These are phyloP conservation scores for Sipha maydis DNA, from an alignment of 2,888 invertebrate genomes.

Conservation along the genomic window DNA sequence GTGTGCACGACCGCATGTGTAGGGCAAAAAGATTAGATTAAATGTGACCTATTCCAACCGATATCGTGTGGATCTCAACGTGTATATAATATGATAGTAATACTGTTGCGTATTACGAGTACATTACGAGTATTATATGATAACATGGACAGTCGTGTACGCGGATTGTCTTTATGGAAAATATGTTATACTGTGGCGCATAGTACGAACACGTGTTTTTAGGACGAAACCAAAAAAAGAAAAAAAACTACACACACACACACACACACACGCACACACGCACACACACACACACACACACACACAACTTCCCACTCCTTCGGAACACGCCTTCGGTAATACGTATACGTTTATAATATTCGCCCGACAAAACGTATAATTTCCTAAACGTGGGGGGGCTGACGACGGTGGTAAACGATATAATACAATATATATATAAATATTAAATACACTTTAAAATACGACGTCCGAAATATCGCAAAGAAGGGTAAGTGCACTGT, in stretches of 20 bases:
- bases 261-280: not conserved
- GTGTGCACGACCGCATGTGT: not conserved
- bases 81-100: not conserved
- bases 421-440: not conserved
- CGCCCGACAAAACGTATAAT: constrained; percentile 49
- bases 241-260: not conserved
- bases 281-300: not conserved
- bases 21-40: not conserved
- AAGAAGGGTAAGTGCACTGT: constrained; percentile 27
- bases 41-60: constrained; percentile 47
- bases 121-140: not conserved
- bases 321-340: constrained; percentile 33
- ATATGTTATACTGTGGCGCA: not conserved
- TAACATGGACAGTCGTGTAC: not conserved
- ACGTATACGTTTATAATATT: constrained; percentile 24
- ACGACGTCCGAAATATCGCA: not conserved
- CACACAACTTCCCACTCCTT: not conserved
- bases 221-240: not conserved
- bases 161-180: not conserved
- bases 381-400: constrained; percentile 52
- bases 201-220: constrained; percentile 13
- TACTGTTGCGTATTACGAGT: not conserved
- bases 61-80: not conserved
- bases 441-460: not conserved
- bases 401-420: constrained; percentile 25